Percentiles rank a stretch among this genome's conserved stretches.
phyloP scores from a whole-genome alignment of 2,113 vertebrate genomes.

The Pyxicephalus adspersus region DNA sequence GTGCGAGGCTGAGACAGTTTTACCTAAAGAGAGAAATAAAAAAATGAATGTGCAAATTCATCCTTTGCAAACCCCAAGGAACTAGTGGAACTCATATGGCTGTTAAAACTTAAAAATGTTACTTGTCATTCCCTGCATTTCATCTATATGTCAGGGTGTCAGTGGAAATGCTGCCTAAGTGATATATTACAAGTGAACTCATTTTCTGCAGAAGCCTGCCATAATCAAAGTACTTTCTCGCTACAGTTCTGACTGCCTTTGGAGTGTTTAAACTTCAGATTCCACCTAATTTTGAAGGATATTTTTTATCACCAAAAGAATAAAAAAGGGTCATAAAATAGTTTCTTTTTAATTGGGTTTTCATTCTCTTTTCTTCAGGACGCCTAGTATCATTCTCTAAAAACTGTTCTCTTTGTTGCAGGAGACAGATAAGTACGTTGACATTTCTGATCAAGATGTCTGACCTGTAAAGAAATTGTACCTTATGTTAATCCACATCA shows the following conservation, averaged over 20 bases:
- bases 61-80: neutral
- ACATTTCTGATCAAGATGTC: constrained; percentile 42
- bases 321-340: constrained; percentile 12
- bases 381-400: neutral
- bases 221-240: constrained; percentile 26
- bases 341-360: constrained; percentile 8
- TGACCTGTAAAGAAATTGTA: constrained; percentile 47
- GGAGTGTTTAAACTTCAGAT: neutral
- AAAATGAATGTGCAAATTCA: constrained; percentile 24
- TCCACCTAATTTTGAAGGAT: constrained; percentile 1
- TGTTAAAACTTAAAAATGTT: constrained; percentile 33
- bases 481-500: constrained; percentile 45
- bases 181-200: constrained; percentile 25
- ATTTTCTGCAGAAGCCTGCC: constrained; percentile 18
- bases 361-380: constrained; percentile 6
- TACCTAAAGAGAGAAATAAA: neutral
- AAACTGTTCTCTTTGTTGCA: constrained; percentile 33
- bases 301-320: constrained; percentile 18
- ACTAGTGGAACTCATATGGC: neutral
- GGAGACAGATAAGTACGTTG: constrained; percentile 21
- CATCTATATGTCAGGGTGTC: constrained; percentile 41
- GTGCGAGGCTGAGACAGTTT: no score
- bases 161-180: constrained; percentile 27
- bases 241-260: neutral
- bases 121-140: constrained; percentile 38